A percentile compares a stretch with the other conserved stretches of the same genome.
Conservation (phyloP, 2,888 invertebrate genomes). For the Trachelus stipa region DNA sequence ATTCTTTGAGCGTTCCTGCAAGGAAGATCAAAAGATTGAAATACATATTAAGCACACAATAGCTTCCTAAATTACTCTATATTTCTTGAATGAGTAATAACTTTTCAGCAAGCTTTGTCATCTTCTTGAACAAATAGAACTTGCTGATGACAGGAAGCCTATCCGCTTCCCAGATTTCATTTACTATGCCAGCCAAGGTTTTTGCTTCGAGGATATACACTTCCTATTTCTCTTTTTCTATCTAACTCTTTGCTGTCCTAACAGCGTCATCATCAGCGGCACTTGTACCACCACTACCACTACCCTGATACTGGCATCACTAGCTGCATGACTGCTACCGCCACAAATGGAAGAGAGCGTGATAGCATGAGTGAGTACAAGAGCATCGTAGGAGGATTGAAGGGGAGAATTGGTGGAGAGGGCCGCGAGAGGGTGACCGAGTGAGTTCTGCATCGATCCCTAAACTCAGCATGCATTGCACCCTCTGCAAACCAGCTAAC, state of each 20-base stretch:
- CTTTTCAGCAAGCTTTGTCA: too few species aligned
- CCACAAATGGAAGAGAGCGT: not conserved
- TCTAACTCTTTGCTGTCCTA: not conserved
- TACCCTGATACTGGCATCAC: too few species aligned
- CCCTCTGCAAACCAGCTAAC: not conserved
- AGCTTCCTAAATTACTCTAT: too few species aligned
- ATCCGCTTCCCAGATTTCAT: too few species aligned
- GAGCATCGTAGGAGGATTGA: not conserved
- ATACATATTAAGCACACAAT: too few species aligned
- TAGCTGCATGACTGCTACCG: not conserved
- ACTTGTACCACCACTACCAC: not conserved
- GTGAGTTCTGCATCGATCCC: slow-evolving; percentile 9
- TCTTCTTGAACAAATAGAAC: too few species aligned
- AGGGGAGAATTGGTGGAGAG: not conserved
- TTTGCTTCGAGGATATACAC: not conserved
- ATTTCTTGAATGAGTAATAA: too few species aligned
- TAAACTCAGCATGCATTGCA: not conserved
- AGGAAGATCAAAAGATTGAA: slow-evolving; percentile 24
- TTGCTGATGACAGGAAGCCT: too few species aligned
- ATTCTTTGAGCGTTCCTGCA: slow-evolving; percentile 52
- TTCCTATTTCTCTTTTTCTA: not conserved
- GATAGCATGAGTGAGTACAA: not conserved
- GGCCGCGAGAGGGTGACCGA: not conserved
- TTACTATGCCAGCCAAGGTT: not conserved
- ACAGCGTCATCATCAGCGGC: not conserved